Evolutionary conservation across 2,888 invertebrate species (phyloP).

Genomic region (Lepidocyrtinus sp.): DNA sequence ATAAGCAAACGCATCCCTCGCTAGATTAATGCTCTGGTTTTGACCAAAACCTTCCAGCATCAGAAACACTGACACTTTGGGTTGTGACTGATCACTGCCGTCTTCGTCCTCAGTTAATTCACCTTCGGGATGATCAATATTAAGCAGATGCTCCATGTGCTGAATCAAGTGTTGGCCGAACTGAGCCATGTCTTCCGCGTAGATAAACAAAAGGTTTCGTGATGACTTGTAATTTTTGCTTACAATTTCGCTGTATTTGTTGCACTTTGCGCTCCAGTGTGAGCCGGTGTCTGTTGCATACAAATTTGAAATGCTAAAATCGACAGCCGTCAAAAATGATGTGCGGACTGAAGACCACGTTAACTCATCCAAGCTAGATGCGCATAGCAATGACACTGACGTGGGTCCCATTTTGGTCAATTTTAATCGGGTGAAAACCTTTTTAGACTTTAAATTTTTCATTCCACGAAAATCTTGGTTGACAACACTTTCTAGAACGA

Average conservation of each 20-base stretch:
- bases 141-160: not conserved
- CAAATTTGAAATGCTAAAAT: not conserved
- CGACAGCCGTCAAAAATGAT: not conserved
- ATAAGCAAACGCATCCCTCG: not conserved
- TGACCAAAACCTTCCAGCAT: not conserved
- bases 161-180: not conserved
- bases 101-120: not conserved
- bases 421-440: not conserved
- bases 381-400: not conserved
- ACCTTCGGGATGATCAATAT: not conserved
- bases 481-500: not conserved
- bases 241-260: not conserved
- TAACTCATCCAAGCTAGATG: not conserved
- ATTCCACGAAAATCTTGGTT: not conserved
- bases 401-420: not conserved
- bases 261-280: not conserved
- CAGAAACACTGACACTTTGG: not conserved
- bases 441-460: not conserved
- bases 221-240: not conserved
- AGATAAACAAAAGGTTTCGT: not conserved
- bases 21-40: not conserved
- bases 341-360: not conserved
- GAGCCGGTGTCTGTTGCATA: not conserved
- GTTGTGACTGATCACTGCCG: not conserved
- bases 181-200: not conserved